Base-by-base conservation (phyloP, 30 jellyfish, hydroid and myxozoan species). In the Hydractinia echinata region DNA sequence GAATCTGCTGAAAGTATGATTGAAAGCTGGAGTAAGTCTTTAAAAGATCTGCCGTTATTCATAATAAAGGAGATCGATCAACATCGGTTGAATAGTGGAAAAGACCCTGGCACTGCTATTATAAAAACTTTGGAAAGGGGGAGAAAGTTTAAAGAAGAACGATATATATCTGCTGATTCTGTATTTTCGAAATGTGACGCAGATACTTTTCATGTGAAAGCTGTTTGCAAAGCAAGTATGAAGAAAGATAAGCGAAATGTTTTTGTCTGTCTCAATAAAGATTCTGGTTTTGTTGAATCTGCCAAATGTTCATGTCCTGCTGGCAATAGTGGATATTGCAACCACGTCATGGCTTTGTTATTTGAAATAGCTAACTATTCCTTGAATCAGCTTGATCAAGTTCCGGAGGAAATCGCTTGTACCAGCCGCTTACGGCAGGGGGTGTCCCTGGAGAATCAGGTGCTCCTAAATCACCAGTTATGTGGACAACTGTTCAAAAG, bases 311-410 rank as follows among this genome's bases (percentile, higher is more conserved):
- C 67, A 20, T 79, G 83, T 68, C 89, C 85, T 30, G 90, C 94
- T 54, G 91, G 94, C 51, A 50, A 76, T 49, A 64, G 82, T 58
- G 87, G 92, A 14, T 86, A 86, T 61, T 79, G 95, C 82, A 77
- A 85, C 90, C 94, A 78, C 84, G 92, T 85, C n/a, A 76, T 85
- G 89, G 94, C 90, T 54, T 68, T 86, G 53, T 86, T 81, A 50
- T 86, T 86, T 52, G 93, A 86, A 72, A 44, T 86, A 66, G 81
- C 87, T 30, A 87, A 81, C 68, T 86, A 79, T 72, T 79, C 87
- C 21, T 53, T 80, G 71, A n/a, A 58, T 16, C 69, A 58, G 69
- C 73, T 76, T 51, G 18, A 73, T 16, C 15, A 18, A 76, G 84
- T 81, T 30, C 87, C 94, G n/a, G 91, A 81, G 15, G 95, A 86